Evolutionary conservation across 2,797 vertebrate species (phyloP).

Genomic region (Megaceryle alcyon): DNA sequence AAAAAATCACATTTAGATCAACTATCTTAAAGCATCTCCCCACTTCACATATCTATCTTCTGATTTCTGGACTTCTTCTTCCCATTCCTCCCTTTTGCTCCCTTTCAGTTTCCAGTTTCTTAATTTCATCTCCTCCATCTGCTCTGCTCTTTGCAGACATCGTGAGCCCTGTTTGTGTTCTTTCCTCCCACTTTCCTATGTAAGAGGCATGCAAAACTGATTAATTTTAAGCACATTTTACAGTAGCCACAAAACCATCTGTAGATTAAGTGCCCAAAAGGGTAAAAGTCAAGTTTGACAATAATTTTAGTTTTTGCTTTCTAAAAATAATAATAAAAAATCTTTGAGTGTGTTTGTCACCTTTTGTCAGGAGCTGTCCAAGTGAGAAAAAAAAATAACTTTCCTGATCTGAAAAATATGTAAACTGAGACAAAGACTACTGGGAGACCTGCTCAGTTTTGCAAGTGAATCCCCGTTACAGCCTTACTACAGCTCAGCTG

Average conservation of each 20-base stretch:
- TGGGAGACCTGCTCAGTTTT: not conserved
- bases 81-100: not conserved
- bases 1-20: not conserved
- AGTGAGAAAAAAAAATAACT: not conserved
- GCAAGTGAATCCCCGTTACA: not conserved
- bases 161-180: not conserved
- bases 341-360: not conserved
- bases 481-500: not conserved
- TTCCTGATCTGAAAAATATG: not conserved
- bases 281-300: not conserved
- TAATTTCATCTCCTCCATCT: not conserved
- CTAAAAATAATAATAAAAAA: not conserved
- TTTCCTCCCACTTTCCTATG: not conserved
- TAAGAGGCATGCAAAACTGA: not conserved
- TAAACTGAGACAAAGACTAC: conserved; percentile 19
- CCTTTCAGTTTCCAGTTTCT: not conserved
- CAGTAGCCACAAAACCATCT: not conserved
- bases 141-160: not conserved
- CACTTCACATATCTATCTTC: not conserved
- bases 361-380: not conserved
- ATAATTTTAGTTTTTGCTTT: not conserved
- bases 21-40: not conserved
- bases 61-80: not conserved
- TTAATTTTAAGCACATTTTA: not conserved
- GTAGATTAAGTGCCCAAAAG: not conserved